These are phyloP conservation scores for Sminthurinus aureus DNA, from an alignment of 2,888 invertebrate species.

Conservation along the genomic window DNA sequence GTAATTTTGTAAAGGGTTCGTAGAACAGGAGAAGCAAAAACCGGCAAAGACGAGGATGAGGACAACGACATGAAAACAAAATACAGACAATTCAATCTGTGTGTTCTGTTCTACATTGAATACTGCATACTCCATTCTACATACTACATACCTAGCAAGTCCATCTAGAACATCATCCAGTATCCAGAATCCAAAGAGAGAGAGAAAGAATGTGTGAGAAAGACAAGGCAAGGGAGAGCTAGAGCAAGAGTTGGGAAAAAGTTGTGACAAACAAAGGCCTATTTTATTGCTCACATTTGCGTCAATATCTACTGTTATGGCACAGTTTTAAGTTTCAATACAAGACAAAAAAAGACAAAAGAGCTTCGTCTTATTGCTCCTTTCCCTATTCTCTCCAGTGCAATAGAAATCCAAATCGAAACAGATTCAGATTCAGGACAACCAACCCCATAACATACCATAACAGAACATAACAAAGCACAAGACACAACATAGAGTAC, in stretches of 20 bases:
- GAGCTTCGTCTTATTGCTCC: background rate
- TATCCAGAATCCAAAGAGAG: no score
- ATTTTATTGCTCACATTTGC: constrained; percentile 43
- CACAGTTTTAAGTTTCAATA: constrained; percentile 28
- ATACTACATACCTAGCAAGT: background rate
- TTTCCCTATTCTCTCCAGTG: background rate
- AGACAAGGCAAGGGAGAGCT: no score
- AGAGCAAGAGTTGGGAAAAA: constrained; percentile 17
- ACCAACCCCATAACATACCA: background rate
- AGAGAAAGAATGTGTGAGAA: no score
- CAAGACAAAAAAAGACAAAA: background rate
- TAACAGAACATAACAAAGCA: no score
- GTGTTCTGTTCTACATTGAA: background rate
- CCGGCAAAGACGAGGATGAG: background rate
- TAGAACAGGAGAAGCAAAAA: background rate
- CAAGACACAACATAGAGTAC: no score
- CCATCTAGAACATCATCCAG: background rate
- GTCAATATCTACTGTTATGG: constrained; percentile 38
- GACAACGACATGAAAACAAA: background rate
- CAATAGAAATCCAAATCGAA: background rate
- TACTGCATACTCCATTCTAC: background rate
- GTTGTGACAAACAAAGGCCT: constrained; percentile 38
- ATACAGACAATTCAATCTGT: constrained; percentile 3
- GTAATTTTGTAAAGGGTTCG: background rate
- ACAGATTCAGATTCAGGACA: background rate